Evolutionary conservation across 2,888 invertebrate genomes (phyloP).

Genomic region (Eupithecia centaureata): DNA sequence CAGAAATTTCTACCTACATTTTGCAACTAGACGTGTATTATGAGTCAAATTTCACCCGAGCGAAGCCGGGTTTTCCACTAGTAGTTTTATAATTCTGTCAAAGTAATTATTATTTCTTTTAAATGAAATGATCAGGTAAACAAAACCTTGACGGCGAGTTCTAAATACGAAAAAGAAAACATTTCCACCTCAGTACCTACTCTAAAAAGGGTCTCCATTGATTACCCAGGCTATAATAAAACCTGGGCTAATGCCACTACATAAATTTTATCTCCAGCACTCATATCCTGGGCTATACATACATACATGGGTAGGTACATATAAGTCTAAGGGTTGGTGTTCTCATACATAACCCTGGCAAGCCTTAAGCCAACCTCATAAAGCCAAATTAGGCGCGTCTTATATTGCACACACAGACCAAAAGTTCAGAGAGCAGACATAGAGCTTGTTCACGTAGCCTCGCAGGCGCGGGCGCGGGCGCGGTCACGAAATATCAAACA

Average conservation of each 20-base stretch:
- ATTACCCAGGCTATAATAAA: not conserved
- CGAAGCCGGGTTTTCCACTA: too few relatives aligned
- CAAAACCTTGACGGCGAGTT: not conserved
- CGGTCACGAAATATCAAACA: too few relatives aligned
- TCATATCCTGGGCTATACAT: conserved; percentile 38
- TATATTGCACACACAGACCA: conserved; percentile 46
- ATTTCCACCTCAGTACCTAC: not conserved
- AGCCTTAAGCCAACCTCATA: conserved; percentile 64
- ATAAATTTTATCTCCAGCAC: conserved; percentile 38
- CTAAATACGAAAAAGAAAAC: not conserved
- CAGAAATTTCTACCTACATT: too few relatives aligned
- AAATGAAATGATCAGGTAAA: too few relatives aligned
- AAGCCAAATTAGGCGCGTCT: conserved; percentile 74
- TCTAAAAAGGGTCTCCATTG: not conserved
- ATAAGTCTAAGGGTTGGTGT: conserved; percentile 57
- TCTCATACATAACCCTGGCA: conserved; percentile 55
- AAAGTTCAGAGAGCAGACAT: not conserved
- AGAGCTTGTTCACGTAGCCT: too few relatives aligned
- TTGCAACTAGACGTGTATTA: too few relatives aligned
- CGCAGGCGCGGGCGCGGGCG: too few relatives aligned
- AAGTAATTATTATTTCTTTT: too few relatives aligned
- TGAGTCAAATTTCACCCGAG: too few relatives aligned
- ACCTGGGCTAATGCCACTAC: conserved; percentile 25
- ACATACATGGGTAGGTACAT: conserved; percentile 37
- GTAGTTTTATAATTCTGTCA: too few relatives aligned